phyloP scores from a whole-genome alignment of 2,113 vertebrate genomes.

The Piprites chloris region DNA sequence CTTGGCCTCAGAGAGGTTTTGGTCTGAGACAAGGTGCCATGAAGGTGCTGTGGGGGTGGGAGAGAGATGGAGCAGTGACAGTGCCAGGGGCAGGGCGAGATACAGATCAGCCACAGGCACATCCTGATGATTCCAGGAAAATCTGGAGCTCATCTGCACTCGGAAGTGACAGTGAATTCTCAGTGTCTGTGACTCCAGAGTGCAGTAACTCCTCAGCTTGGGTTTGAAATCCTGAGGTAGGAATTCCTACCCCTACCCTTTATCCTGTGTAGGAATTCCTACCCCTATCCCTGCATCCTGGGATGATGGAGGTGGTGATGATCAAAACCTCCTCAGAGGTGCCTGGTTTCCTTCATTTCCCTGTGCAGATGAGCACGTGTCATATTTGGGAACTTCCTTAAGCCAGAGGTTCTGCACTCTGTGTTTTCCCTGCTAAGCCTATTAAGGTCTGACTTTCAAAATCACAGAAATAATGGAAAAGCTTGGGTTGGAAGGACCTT shows the following conservation, averaged over 20 bases:
- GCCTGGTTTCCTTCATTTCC: rapidly evolving
- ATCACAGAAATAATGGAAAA: neutral
- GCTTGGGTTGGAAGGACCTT: neutral
- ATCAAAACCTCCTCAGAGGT: neutral
- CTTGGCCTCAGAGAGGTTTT: neutral
- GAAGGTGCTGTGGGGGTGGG: rapidly evolving
- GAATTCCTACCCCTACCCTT: neutral
- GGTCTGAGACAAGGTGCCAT: neutral
- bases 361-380: neutral
- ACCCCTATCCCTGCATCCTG: neutral
- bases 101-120: neutral
- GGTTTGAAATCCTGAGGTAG: rapidly evolving
- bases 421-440: neutral
- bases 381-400: neutral
- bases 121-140: neutral
- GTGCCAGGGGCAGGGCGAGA: neutral
- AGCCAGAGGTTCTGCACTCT: neutral
- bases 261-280: neutral
- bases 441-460: neutral
- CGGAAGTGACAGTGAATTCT: neutral
- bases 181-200: rapidly evolving
- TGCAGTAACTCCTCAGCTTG: neutral
- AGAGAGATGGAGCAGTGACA: rapidly evolving
- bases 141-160: neutral
- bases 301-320: neutral